A percentile compares a stretch with the other conserved stretches of the same genome.
Evolutionary conservation across 2,797 vertebrate species (phyloP).

Genomic region (Pipistrellus kuhlii): DNA sequence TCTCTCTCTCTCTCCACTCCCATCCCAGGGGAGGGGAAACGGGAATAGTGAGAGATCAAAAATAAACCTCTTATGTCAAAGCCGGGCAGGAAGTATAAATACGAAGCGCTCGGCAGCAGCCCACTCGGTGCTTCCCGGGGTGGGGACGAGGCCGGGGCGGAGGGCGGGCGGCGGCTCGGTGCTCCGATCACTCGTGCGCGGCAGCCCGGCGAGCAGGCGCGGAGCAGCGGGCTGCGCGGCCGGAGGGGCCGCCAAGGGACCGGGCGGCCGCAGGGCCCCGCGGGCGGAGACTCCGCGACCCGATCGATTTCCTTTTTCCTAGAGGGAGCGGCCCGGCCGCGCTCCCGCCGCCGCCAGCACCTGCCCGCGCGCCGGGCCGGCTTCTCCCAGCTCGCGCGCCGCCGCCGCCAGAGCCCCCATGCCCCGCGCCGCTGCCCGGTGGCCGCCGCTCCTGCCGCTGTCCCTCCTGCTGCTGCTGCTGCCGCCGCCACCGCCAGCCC

Average conservation of each 20-base stretch:
- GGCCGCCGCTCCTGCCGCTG: conserved; percentile 52
- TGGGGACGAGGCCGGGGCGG: conserved; percentile 70
- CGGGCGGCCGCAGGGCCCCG: neutral
- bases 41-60: conserved; percentile 92
- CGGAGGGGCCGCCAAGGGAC: conserved; percentile 62
- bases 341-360: conserved; percentile 20
- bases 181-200: conserved; percentile 58
- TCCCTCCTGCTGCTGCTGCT: neutral
- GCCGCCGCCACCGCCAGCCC: conserved; percentile 64
- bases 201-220: neutral
- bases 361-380: conserved; percentile 57
- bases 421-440: conserved; percentile 66
- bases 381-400: conserved; percentile 11
- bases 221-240: conserved; percentile 54
- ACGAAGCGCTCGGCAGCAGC: conserved; percentile 87
- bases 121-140: conserved; percentile 82
- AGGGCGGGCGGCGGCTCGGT: conserved; percentile 43
- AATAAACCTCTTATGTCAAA: conserved; percentile 95
- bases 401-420: conserved; percentile 65
- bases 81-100: conserved; percentile 95
- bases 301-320: neutral
- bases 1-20: conserved; percentile 81
- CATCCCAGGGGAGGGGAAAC: conserved; percentile 95
- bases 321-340: conserved; percentile 45
- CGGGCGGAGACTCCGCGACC: neutral